Evolutionary conservation across 2,888 invertebrate species (phyloP), one percentile per base, ranked within the genome.

Genomic region (Caenorhabditis angaria): DNA sequence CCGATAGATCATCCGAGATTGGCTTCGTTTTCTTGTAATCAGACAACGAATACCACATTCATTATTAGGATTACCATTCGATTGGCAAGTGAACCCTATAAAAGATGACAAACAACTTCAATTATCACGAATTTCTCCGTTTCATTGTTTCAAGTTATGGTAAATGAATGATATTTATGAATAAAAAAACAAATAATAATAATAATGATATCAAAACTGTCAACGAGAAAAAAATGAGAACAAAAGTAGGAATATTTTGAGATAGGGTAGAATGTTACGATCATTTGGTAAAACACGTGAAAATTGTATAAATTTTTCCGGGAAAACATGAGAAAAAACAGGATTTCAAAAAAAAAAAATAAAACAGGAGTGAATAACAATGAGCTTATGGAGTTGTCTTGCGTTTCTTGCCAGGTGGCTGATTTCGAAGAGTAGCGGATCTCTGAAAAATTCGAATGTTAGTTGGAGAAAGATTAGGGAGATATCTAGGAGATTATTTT

Each of bases 41-140:
- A 78, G 84, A 63, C 83, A 83, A 70, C 72, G 84, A 50, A 80
- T 84, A 29, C 83, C 84, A 20, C 83, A 84, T 68, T 75, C 81
- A 20, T 63, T 84, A 29, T 63, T 83, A 61, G 78, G 80, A 59
- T 67, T 78, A 55, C 78, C 77, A 22, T 81, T 83, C 48, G 83
- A 82, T 55, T 83, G 83, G 83, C 75, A 81, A 70, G 76, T 70
- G 59, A 75, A 74, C 50, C 78, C 78, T 48, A 65, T 79, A 55
- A 61, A 70, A 47, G 70, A 79, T 56, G 76, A 74, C 54, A 48
- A 59, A 58, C 65, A 75, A 59, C 58, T 79, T 25, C 66, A 73
- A 59, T 24, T 77, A 51, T 74, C 74, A 48, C 60, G 61, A 35
- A 68, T 77, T 61, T 73, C 71, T 48, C 79, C 79, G 50, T 70